These are phyloP conservation scores for Camponotus fellah DNA, from an alignment of 2,888 invertebrate species.

Conservation along the genomic window DNA sequence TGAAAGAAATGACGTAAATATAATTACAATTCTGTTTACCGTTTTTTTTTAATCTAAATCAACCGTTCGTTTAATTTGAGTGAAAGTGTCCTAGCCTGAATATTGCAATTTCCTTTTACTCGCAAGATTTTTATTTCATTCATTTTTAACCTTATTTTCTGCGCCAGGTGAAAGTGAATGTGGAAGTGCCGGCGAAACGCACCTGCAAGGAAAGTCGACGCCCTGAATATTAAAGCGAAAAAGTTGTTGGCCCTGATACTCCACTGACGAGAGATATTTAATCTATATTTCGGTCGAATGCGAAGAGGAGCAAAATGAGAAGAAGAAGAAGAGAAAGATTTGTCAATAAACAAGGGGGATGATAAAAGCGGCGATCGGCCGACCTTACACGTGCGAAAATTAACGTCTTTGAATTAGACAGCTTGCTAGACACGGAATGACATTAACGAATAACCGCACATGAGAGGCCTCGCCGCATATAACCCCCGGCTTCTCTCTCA, in stretches of 20 bases:
- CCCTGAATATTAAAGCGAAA: neutral
- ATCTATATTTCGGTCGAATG: neutral
- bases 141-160: neutral
- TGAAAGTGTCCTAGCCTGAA: neutral
- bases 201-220: neutral
- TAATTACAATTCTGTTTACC: neutral
- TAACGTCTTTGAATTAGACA: constrained; percentile 66
- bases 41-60: neutral
- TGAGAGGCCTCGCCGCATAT: constrained; percentile 53
- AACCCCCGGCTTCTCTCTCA: neutral
- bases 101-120: neutral
- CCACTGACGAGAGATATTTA: neutral
- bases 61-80: neutral
- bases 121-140: neutral
- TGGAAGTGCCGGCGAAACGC: neutral
- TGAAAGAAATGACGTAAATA: neutral
- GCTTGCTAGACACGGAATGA: constrained; percentile 76
- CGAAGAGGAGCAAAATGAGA: neutral
- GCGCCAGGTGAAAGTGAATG: neutral
- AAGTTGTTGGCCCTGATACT: neutral
- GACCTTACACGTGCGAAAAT: constrained; percentile 22
- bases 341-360: neutral
- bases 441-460: constrained; percentile 81
- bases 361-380: constrained; percentile 43
- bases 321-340: neutral